A percentile compares a stretch with the other conserved stretches of the same genome.
Evolutionary conservation across 2,888 invertebrate species (phyloP).

Genomic region (Cryptocephalus primarius): DNA sequence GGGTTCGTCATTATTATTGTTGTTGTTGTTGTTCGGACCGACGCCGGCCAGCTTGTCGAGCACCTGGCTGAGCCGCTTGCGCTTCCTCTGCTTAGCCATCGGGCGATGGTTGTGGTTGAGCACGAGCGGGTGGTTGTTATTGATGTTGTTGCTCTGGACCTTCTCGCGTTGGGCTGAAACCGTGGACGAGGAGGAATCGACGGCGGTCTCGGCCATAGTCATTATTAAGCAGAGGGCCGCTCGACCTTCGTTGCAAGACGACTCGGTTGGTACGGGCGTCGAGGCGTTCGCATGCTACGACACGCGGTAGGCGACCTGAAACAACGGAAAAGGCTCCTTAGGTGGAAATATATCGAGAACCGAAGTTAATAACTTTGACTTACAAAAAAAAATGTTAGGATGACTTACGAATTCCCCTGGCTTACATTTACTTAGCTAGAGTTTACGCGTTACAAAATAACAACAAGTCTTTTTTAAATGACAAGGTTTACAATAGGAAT

Average conservation of each 20-base stretch:
- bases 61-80: slow-evolving; percentile 69
- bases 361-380: no score
- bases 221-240: slow-evolving; percentile 48
- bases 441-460: no score
- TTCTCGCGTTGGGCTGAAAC: slow-evolving; percentile 33
- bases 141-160: slow-evolving; percentile 21
- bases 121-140: slow-evolving; percentile 48
- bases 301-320: no score
- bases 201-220: slow-evolving; percentile 62
- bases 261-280: no score
- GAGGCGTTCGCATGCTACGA: no score
- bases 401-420: no score
- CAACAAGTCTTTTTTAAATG: no score
- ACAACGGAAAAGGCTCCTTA: no score
- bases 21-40: slow-evolving; percentile 35
- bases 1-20: slow-evolving; percentile 33
- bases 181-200: slow-evolving; percentile 41
- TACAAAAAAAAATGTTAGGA: no score
- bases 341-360: no score
- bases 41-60: slow-evolving; percentile 58
- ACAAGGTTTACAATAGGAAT: no score
- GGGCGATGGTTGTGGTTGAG: slow-evolving; percentile 50
- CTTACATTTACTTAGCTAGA: no score
- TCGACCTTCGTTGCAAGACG: slow-evolving; percentile 12
- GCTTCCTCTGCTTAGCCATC: slow-evolving; percentile 51